These are phyloP conservation scores for Scolopax mira DNA, from an alignment of 2,113 vertebrate species.

Conservation along the genomic window DNA sequence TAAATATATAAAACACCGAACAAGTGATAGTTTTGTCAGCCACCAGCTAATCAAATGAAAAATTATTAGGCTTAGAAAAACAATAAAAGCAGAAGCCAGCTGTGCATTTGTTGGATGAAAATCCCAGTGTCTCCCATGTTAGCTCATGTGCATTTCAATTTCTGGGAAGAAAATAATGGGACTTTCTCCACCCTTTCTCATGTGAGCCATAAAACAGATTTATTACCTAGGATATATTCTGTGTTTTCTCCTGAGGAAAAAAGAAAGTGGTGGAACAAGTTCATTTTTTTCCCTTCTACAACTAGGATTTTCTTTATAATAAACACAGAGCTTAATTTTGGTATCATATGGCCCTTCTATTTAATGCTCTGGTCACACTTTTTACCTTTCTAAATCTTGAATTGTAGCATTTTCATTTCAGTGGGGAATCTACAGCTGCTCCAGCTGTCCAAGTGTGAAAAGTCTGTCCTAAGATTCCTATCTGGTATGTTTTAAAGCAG, in stretches of 20 bases:
- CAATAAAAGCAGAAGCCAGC: slow-evolving; percentile 64
- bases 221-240: slow-evolving; percentile 66
- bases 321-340: slow-evolving; percentile 59
- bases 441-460: slow-evolving; percentile 38
- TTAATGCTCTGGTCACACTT: slow-evolving; percentile 64
- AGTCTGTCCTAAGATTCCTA: not conserved
- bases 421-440: slow-evolving; percentile 52
- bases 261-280: slow-evolving; percentile 61
- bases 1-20: slow-evolving; percentile 36
- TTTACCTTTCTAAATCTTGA: slow-evolving; percentile 60
- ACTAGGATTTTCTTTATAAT: slow-evolving; percentile 67
- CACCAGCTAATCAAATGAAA: slow-evolving; percentile 63
- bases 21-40: slow-evolving; percentile 60
- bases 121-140: slow-evolving; percentile 58
- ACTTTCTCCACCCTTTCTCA: slow-evolving; percentile 70
- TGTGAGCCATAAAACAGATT: slow-evolving; percentile 70
- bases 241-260: slow-evolving; percentile 63
- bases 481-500: not conserved
- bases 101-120: slow-evolving; percentile 62
- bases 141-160: slow-evolving; percentile 61
- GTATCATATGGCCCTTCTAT: slow-evolving; percentile 54
- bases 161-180: slow-evolving; percentile 70
- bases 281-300: slow-evolving; percentile 61
- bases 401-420: slow-evolving; percentile 54
- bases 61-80: slow-evolving; percentile 61